Conservation (phyloP, 1,140 invertebrate species). For the Eciton burchellii region DNA sequence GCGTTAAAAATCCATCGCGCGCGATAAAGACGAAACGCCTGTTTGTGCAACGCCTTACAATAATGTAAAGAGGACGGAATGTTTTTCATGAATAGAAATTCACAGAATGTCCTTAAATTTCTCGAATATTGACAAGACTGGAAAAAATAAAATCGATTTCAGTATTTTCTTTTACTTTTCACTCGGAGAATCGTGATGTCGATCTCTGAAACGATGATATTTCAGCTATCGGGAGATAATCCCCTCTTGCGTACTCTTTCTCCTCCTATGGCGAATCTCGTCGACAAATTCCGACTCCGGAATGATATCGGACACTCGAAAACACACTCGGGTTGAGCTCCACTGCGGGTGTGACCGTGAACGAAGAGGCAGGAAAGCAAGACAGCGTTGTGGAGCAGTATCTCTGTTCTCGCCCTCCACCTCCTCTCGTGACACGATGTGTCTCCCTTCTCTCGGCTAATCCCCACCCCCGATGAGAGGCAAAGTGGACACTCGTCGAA, state of each 20-base stretch:
- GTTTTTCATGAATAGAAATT: neutral
- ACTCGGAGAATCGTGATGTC: neutral
- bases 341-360: constrained; percentile 84
- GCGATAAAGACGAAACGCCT: too few species aligned
- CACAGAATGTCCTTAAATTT: neutral
- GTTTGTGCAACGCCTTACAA: too few species aligned
- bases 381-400: constrained; percentile 83
- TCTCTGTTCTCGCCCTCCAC: constrained; percentile 74
- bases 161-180: too few species aligned
- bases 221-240: constrained; percentile 3
- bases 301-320: constrained; percentile 7
- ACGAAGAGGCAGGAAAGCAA: constrained; percentile 83
- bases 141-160: too few species aligned
- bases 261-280: neutral
- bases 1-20: too few species aligned
- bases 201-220: neutral
- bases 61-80: too few species aligned
- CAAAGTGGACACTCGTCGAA: constrained; percentile 80
- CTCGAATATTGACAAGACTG: too few species aligned
- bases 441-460: constrained; percentile 60
- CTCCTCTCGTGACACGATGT: constrained; percentile 57
- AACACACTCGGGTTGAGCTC: constrained; percentile 71
- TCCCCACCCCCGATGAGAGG: constrained; percentile 71
- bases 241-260: neutral
- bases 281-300: neutral